These are phyloP conservation scores for Carpatolechia fugitivella DNA, from an alignment of 2,888 invertebrate species.

Conservation along the genomic window DNA sequence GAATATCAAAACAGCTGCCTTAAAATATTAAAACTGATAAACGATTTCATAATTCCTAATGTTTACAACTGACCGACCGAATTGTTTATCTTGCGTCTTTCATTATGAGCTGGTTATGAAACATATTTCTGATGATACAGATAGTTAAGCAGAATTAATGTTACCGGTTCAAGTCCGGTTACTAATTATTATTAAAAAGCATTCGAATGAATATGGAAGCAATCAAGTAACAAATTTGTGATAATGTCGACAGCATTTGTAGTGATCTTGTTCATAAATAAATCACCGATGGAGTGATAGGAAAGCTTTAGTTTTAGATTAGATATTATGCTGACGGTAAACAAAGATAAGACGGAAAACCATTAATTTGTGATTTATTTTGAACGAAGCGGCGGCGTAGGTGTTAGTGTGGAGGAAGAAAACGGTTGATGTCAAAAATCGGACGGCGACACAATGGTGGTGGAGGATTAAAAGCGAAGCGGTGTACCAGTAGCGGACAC, in stretches of 20 bases:
- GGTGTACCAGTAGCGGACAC: constrained; percentile 68
- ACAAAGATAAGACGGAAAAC: constrained; percentile 54
- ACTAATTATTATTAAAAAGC: constrained; percentile 16
- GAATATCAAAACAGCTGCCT: constrained; percentile 42
- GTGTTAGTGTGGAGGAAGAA: constrained; percentile 51
- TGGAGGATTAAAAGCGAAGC: constrained; percentile 75
- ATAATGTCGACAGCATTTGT: constrained; percentile 3
- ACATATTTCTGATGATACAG: constrained; percentile 21
- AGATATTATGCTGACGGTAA: constrained; percentile 36
- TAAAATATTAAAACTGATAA: constrained; percentile 47
- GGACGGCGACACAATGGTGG: constrained; percentile 69
- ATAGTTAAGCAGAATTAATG: constrained; percentile 19
- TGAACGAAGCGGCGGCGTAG: constrained; percentile 52
- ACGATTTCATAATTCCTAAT: constrained; percentile 55
- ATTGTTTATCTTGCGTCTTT: constrained; percentile 38
- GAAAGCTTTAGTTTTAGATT: constrained; percentile 22
- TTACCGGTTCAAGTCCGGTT: constrained; percentile 11
- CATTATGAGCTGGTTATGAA: constrained; percentile 35
- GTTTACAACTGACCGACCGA: constrained; percentile 38
- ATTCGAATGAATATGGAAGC: background rate
- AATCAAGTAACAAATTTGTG: constrained; percentile 5
- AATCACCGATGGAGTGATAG: background rate
- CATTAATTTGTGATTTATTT: constrained; percentile 68
- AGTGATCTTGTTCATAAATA: background rate
- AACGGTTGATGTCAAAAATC: constrained; percentile 68